Base-by-base conservation (phyloP, 23 tunicate species). In the Trididemnum nubilum region DNA sequence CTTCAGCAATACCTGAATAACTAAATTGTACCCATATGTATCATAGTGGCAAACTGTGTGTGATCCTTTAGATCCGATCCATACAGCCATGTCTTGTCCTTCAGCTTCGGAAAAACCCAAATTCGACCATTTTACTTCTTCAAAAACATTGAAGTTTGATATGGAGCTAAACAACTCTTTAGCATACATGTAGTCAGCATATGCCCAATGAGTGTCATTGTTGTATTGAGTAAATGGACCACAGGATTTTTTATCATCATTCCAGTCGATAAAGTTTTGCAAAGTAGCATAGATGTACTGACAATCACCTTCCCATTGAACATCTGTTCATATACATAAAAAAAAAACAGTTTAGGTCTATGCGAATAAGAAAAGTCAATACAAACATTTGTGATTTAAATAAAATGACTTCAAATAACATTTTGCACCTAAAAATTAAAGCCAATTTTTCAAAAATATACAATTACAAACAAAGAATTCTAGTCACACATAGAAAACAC, bases 21-120 rank as follows among this genome's bases (percentile, higher is more conserved):
- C 98, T 3, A 93, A 35, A 71, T 93, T 93, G 78, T 78, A 93
- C 19, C 98, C 92, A 59, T 93, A 93, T 0, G 93, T 83, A 71
- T 93, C 98, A 76, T 87, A 85, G 51, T 93, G 98, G 72, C 98
- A 93, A 37, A 75, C 76, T 50, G 98, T 93, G 58, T 93, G 86
- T 36, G 98, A 89, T 34, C 89, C 89, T 57, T 73, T 64, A 2
- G 87, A 44, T 0, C 98, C 98, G 73, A 93, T 59, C 98, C 98
- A 93, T 9, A 93, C 88, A 21, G 98, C 83, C 54, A 76, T 67
- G 54, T 93, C 98, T n/a, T 26, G 51, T 0, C 98, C 98, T 30
- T 87, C 93, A 51, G 74, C 64, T 40, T 39, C 39, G 15, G 22
- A 31, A 44, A 81, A 87, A 0, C 92, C 92, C 34, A 87, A 39